phyloP scores from a whole-genome alignment of 2,113 vertebrate species.

The Pungitius pungitius region DNA sequence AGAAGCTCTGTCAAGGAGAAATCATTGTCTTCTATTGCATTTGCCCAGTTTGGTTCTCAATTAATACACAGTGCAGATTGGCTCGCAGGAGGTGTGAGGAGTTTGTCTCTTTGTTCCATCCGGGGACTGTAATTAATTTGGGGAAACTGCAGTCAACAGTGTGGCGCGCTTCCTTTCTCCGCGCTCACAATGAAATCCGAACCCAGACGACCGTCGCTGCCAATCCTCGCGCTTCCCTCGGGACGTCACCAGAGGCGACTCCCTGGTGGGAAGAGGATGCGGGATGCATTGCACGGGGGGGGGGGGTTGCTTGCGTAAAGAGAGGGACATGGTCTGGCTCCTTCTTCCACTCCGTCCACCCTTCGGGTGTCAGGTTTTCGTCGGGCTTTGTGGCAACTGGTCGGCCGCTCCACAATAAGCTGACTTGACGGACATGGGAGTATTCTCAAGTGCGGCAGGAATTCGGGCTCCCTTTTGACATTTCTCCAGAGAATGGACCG shows the following conservation, averaged over 20 bases:
- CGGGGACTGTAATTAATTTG: conserved; percentile 58
- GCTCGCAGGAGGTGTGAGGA: conserved; percentile 25
- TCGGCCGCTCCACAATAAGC: conserved; percentile 31
- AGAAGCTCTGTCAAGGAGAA: conserved; percentile 18
- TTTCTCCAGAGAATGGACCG: conserved; percentile 53
- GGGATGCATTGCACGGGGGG: conserved; percentile 45
- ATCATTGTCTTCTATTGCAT: conserved; percentile 13
- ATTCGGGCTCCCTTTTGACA: conserved; percentile 57
- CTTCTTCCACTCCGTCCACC: background rate
- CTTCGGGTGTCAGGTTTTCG: conserved; percentile 18
- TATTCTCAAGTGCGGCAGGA: conserved; percentile 58
- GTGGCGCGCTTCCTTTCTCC: conserved; percentile 30
- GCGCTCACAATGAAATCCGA: conserved; percentile 34
- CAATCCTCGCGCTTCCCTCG: conserved; percentile 49
- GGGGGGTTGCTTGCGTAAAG: no score
- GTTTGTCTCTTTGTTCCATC: conserved; percentile 36
- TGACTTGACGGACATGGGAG: conserved; percentile 53
- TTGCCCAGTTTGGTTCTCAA: conserved; percentile 8
- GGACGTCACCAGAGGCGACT: conserved; percentile 46
- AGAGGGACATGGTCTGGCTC: no score
- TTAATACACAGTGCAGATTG: conserved; percentile 34
- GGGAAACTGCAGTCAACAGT: conserved; percentile 35
- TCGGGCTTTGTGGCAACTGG: conserved; percentile 29
- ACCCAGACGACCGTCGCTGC: conserved; percentile 20
- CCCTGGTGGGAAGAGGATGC: conserved; percentile 29